Conservation (phyloP, 37 sponge, comb jelly and placozoan genomes). For the Spongilla lacustris region DNA sequence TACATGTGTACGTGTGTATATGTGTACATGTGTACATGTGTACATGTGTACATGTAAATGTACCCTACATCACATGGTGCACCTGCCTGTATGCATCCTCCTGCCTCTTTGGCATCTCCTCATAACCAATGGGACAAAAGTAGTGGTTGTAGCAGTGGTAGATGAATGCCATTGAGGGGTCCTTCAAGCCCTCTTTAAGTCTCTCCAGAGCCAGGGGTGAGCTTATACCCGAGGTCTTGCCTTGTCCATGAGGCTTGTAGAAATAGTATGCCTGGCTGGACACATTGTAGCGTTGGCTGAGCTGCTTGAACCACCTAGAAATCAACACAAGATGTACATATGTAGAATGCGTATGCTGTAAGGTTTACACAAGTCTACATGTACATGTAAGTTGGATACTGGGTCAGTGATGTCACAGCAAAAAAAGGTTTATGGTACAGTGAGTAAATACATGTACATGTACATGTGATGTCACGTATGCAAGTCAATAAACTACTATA, state of each 20-base stretch:
- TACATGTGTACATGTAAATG: background rate
- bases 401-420: background rate
- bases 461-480: no score
- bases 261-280: constrained; percentile 67
- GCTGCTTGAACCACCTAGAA: constrained; percentile 75
- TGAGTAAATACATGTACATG: background rate
- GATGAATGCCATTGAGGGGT: constrained; percentile 59
- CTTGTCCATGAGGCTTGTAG: constrained; percentile 83
- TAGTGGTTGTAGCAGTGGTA: constrained; percentile 91
- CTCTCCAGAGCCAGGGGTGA: constrained; percentile 55
- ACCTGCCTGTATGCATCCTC: constrained; percentile 77
- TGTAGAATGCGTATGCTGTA: background rate
- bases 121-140: constrained; percentile 90
- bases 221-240: constrained; percentile 64
- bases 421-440: no score
- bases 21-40: no score
- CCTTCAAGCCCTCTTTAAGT: constrained; percentile 76
- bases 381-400: background rate
- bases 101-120: constrained; percentile 64
- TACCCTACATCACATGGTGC: background rate
- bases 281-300: constrained; percentile 64
- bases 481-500: no score
- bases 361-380: no score
- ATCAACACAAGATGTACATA: background rate
- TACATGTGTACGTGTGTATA: background rate